Conservation (phyloP, 2,888 invertebrate species). For the Drymonia ruficornis region DNA sequence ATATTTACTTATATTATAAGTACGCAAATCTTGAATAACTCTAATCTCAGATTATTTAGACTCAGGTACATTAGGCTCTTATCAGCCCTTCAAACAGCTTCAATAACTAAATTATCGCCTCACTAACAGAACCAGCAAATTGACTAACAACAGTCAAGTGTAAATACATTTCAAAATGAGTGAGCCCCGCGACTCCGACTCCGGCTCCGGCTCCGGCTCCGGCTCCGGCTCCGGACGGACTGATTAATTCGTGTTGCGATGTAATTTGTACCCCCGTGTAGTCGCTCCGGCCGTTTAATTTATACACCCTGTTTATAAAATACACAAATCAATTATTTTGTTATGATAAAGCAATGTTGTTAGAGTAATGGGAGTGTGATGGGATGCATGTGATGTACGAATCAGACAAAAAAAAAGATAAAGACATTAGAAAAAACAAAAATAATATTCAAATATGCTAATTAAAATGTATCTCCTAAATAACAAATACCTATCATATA, state of each 20-base stretch:
- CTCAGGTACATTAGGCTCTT: too few species aligned
- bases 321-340: constrained; percentile 2
- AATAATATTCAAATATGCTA: too few species aligned
- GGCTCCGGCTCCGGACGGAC: background rate
- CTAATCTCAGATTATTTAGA: too few species aligned
- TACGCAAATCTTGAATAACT: too few species aligned
- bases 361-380: background rate
- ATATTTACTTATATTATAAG: too few species aligned
- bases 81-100: too few species aligned
- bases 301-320: background rate
- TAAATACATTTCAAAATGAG: background rate
- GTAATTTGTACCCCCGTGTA: background rate
- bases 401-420: too few species aligned
- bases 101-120: background rate
- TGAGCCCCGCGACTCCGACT: background rate
- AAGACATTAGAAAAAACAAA: too few species aligned
- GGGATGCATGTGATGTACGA: too few species aligned
- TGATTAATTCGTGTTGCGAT: constrained; percentile 4
- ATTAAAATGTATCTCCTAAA: too few species aligned
- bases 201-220: too few species aligned
- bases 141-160: background rate
- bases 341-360: background rate
- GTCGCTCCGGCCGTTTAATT: background rate
- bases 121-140: background rate
- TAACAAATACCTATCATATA: too few species aligned